phyloP scores from a whole-genome alignment of 2,797 vertebrate genomes.

The Tragopan temminckii region DNA sequence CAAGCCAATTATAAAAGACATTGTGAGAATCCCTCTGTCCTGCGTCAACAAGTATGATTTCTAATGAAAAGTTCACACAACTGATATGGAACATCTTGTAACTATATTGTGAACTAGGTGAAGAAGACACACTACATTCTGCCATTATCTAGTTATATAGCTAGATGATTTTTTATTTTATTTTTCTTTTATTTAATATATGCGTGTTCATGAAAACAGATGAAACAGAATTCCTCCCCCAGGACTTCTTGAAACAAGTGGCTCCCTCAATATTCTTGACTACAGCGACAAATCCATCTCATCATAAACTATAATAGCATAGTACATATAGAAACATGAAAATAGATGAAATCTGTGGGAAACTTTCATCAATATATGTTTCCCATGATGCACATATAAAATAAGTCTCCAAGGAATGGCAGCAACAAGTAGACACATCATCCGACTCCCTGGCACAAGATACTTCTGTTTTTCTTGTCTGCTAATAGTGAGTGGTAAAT shows the following conservation, averaged over 20 bases:
- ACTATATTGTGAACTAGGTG: background rate
- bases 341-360: background rate
- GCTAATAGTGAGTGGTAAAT: background rate
- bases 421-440: background rate
- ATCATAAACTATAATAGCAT: background rate
- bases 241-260: background rate
- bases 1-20: background rate
- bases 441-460: background rate
- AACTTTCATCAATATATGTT: background rate
- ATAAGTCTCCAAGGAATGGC: background rate
- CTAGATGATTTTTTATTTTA: background rate
- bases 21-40: rapidly evolving
- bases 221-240: background rate
- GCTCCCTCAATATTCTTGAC: background rate
- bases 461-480: background rate
- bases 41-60: background rate
- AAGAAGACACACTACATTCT: background rate
- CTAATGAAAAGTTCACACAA: background rate
- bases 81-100: background rate
- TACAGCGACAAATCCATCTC: background rate
- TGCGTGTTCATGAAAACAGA: background rate
- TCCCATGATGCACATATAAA: background rate
- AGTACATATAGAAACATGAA: background rate
- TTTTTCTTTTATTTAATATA: background rate
- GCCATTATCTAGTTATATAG: background rate